Evolutionary conservation across 1,140 invertebrate genomes (phyloP), one percentile per base, ranked within the genome.

Genomic region (Mamestra configurata): DNA sequence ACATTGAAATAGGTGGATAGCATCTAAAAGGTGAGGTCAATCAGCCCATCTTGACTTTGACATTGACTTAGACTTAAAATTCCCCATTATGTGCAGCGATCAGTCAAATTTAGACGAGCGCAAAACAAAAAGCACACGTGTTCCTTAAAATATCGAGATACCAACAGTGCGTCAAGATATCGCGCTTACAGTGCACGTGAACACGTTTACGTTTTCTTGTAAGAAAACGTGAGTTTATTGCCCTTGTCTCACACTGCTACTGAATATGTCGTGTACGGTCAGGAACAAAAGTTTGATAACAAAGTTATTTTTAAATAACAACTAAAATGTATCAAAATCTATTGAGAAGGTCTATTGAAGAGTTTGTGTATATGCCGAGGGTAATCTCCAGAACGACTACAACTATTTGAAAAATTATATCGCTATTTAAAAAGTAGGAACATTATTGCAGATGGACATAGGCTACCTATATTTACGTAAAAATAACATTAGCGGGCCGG

Each of bases 191-290:
- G n/a, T 11, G 35, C 59, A 64, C 35, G 35, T 64, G 59, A 37
- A 20, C n/a, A 13, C 8, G 22, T 24, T 11, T 35, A 64, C 59
- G 59, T 64, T 64, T 64, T 35, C 18, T 40, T 40, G 0, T 2
- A 8, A 13, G 35, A 40, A 64, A 64, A 64, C 59, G 59, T 64
- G 59, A 64, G 59, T 64, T 64, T 18, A 40, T 64, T 64, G 59
- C 31, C n/a, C 59, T 64, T 37, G 15, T 18, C 18, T 20, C 18
- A 37, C 59, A 64, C 31, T 64, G 59, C 35, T 40, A 10, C 31
- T 40, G 37, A 4, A 40, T n/a, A 22, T 20, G 18, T 20, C 13
- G 5, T 3, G 0, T 15, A 18, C 31, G 8, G 8, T 37, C 7
- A 10, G 15, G 11, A 10, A 15, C 13, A 4, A 46, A 59, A 40